Base-by-base conservation (phyloP, 64 coral and sea anemone species). In the Montipora cactus region DNA sequence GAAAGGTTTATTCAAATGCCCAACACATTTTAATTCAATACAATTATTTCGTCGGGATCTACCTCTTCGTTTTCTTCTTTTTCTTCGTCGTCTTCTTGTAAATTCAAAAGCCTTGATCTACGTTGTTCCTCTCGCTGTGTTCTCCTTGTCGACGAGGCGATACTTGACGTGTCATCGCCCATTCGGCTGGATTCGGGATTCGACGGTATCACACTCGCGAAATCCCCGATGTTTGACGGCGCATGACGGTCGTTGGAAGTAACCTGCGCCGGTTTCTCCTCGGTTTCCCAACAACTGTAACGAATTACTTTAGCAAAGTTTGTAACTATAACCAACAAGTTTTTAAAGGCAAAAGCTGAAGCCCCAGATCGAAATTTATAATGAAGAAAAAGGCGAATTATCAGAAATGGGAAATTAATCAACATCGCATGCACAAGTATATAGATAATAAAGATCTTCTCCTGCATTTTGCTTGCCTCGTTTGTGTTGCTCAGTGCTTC, bases 301-400 rank as follows among this genome's bases (percentile, higher is more conserved):
- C 67, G 67, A 20, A 86, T 57, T 6, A 57, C 64, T 21, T 23
- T 86, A 66, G 67, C 20, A 8, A 86, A 86, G 47, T 72, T 86
- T 51, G 46, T 16, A 4, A 72, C n/a, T 50, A 86, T 86, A 5
- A 86, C 18, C 3, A 86, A 47, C 48, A 86, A 50, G 47, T 86
- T 86, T 72, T 86, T 86, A 86, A 86, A 86, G 8, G 82, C 82
- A 72, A 86, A 86, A 5, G 71, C 82, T 6, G 82, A 86, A 70
- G 62, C 82, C 18, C 82, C 82, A 71, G 66, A 45, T 86, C 68
- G 67, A 50, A 70, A 86, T 71, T 67, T 86, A 67, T 86, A 86
- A 19, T 86, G 82, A 86, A 86, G 64, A 14, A 86, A 66, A n/a
- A 86, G 82, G 16, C 82, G 82, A 49, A 72, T 86, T 21, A 72